Conservation (phyloP, 2,797 vertebrate genomes). For the Eulemur coronatus region DNA sequence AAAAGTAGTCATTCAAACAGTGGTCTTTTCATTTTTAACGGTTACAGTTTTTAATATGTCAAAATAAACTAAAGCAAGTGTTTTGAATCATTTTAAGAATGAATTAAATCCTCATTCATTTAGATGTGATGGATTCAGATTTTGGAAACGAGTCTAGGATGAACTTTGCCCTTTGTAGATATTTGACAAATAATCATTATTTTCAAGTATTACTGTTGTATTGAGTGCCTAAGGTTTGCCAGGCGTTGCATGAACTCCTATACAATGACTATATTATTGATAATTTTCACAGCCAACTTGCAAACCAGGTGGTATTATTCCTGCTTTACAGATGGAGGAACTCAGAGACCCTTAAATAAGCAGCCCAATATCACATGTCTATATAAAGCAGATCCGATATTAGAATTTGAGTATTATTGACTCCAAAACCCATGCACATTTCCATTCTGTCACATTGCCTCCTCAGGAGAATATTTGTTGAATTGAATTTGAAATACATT, state of each 20-base stretch:
- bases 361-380: not conserved
- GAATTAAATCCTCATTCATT: not conserved
- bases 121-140: not conserved
- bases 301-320: not conserved
- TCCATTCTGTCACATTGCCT: not conserved
- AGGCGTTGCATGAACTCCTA: not conserved
- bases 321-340: not conserved
- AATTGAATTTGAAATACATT: conserved; percentile 34
- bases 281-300: conserved; percentile 16
- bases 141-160: conserved; percentile 7
- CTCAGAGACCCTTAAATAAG: not conserved
- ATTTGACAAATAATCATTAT: conserved; percentile 44
- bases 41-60: not conserved
- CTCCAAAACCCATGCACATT: not conserved
- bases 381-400: not conserved
- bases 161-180: not conserved
- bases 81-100: conserved; percentile 15
- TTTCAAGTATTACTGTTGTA: conserved; percentile 23
- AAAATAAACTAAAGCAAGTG: conserved; percentile 23
- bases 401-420: conserved; percentile 6
- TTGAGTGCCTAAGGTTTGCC: not conserved
- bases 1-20: conserved; percentile 21
- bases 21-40: not conserved
- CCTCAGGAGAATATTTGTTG: conserved; percentile 10
- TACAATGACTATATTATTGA: not conserved